These are phyloP conservation scores for Drosophila leonis DNA, from an alignment of 2,888 invertebrate genomes.

Conservation along the genomic window DNA sequence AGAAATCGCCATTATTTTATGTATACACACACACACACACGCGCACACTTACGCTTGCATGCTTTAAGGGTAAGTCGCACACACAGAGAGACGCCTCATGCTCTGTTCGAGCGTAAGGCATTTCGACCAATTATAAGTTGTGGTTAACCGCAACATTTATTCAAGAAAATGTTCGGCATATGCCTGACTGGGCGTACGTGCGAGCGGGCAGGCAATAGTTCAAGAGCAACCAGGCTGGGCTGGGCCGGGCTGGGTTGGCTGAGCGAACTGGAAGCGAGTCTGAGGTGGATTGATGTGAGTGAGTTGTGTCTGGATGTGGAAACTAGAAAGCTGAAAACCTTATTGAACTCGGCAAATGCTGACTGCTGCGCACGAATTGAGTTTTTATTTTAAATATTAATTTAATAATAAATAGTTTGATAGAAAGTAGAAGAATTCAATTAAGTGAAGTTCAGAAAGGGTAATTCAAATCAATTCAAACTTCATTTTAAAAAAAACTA, in stretches of 20 bases:
- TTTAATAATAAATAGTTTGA: background rate
- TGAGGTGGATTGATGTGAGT: slow-evolving; percentile 1
- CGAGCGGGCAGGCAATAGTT: slow-evolving; percentile 50
- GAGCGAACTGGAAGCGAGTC: slow-evolving; percentile 21
- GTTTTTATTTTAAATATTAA: background rate
- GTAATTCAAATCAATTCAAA: too few species aligned
- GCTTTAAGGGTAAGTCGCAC: slow-evolving; percentile 54
- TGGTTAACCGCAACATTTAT: slow-evolving; percentile 86
- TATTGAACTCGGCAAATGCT: background rate
- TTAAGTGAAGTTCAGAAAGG: background rate
- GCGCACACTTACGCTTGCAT: slow-evolving; percentile 2
- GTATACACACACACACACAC: slow-evolving; percentile 12
- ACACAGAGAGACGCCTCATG: slow-evolving; percentile 33
- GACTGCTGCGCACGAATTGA: background rate
- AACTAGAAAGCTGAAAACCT: slow-evolving; percentile 6
- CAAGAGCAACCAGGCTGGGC: background rate
- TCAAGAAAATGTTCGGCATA: slow-evolving; percentile 81
- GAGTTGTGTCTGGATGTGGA: slow-evolving; percentile 11
- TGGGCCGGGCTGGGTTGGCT: slow-evolving; percentile 2
- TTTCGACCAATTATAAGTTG: slow-evolving; percentile 86
- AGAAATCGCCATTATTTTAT: slow-evolving; percentile 33
- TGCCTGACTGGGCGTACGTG: slow-evolving; percentile 50
- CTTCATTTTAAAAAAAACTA: too few species aligned
- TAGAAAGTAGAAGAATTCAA: background rate
- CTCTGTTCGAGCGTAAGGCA: slow-evolving; percentile 69